Percentiles rank a stretch among this genome's conserved stretches.
Evolutionary conservation across 1,140 invertebrate genomes (phyloP).

Genomic region (Thereuonema tuberculata): DNA sequence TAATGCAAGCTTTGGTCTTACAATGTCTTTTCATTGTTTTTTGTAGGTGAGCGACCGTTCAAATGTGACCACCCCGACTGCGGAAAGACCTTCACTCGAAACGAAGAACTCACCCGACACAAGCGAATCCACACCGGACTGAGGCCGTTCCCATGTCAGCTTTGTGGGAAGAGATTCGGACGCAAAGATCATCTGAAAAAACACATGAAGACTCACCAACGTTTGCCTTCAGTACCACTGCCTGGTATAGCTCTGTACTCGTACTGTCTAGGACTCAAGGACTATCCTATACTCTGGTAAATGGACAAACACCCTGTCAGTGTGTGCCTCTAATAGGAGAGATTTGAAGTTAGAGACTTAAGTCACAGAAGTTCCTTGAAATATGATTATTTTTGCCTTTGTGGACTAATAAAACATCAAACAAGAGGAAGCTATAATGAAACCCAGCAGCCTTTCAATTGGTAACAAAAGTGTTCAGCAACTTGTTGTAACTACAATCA

Average conservation of each 20-base stretch:
- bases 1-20: too few species aligned
- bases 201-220: slow-evolving; percentile 44
- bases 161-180: slow-evolving; percentile 62
- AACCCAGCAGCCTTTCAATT: too few species aligned
- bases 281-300: not conserved
- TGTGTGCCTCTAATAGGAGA: too few species aligned
- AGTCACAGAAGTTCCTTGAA: too few species aligned
- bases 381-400: too few species aligned
- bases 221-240: not conserved
- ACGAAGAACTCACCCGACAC: slow-evolving; percentile 83
- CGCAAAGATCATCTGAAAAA: slow-evolving; percentile 52
- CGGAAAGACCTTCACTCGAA: slow-evolving; percentile 78
- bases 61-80: slow-evolving; percentile 69
- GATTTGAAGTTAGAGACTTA: too few species aligned
- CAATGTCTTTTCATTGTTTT: too few species aligned
- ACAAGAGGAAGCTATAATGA: too few species aligned
- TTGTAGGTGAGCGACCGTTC: slow-evolving; percentile 45
- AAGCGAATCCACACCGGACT: slow-evolving; percentile 58
- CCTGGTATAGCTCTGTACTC: slow-evolving; percentile 1
- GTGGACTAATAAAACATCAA: too few species aligned
- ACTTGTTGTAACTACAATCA: too few species aligned
- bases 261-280: not conserved
- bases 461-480: too few species aligned
- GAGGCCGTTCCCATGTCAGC: slow-evolving; percentile 17
- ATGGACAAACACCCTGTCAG: too few species aligned